A percentile compares a stretch with the other conserved stretches of the same genome.
phyloP scores from a whole-genome alignment of 2,113 vertebrate genomes.

The Cyanistes caeruleus region DNA sequence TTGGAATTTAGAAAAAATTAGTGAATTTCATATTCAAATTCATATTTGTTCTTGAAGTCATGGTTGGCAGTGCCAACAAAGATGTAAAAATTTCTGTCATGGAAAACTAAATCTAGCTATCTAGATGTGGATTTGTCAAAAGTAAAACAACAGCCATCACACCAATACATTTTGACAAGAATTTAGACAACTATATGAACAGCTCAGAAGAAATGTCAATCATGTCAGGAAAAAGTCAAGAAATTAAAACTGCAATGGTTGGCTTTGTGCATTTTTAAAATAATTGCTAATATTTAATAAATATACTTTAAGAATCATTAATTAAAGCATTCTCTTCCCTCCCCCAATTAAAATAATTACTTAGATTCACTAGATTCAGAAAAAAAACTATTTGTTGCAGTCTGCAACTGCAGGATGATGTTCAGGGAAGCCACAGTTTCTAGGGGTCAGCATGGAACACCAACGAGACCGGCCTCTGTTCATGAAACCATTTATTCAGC shows the following conservation, averaged over 20 bases:
- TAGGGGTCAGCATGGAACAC: no score
- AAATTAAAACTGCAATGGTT: not conserved
- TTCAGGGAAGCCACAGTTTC: no score
- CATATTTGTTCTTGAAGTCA: not conserved
- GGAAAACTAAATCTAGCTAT: not conserved
- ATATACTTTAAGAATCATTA: not conserved
- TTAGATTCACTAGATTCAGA: not conserved
- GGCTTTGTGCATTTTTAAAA: not conserved
- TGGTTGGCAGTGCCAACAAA: not conserved
- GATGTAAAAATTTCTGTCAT: not conserved
- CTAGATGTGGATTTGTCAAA: not conserved
- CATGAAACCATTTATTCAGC: no score
- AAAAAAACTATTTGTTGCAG: not conserved
- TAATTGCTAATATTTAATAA: not conserved
- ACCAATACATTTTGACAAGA: not conserved
- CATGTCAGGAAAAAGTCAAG: not conserved
- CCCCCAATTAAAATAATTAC: not conserved
- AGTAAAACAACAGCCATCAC: not conserved
- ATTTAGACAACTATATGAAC: not conserved
- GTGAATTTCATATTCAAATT: not conserved
- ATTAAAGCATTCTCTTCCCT: not conserved
- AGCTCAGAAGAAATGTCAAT: not conserved
- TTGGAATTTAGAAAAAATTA: not conserved
- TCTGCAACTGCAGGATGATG: no score
- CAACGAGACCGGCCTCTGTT: no score